These are phyloP conservation scores for Notolepis coatsorum DNA, from an alignment of 2,797 vertebrate genomes.

Conservation along the genomic window DNA sequence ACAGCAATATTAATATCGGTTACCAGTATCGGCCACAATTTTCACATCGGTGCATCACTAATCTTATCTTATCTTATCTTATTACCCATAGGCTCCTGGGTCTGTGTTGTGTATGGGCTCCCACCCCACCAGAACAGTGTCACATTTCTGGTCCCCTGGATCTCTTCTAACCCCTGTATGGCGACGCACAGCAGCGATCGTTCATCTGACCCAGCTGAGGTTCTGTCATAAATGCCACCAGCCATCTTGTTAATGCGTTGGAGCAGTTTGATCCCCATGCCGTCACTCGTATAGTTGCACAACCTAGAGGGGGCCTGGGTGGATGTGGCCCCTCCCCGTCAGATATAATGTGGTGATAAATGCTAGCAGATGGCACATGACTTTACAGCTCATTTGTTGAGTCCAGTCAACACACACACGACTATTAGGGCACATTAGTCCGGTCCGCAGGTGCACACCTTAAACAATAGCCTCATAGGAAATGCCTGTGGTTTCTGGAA, in stretches of 20 bases:
- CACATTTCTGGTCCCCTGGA: too few relatives aligned
- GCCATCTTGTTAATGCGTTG: conserved; percentile 15
- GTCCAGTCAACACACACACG: conserved; percentile 27
- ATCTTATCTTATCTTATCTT: too few relatives aligned
- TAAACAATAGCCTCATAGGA: conserved; percentile 41
- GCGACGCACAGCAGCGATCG: neutral
- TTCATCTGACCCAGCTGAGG: too few relatives aligned
- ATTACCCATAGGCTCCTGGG: too few relatives aligned
- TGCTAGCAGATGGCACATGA: conserved; percentile 52
- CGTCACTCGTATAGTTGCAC: conserved; percentile 14
- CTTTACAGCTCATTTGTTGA: conserved; percentile 55
- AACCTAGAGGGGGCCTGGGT: conserved; percentile 27
- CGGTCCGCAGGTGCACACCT: conserved; percentile 51
- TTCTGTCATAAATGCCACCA: conserved; percentile 4
- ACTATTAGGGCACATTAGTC: conserved; percentile 23
- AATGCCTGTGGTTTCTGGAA: conserved; percentile 14
- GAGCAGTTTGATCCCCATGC: conserved; percentile 7
- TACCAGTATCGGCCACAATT: too few relatives aligned
- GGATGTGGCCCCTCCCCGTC: conserved; percentile 33
- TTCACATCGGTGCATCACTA: too few relatives aligned
- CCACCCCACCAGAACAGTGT: too few relatives aligned
- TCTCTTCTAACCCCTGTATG: too few relatives aligned
- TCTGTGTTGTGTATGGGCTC: too few relatives aligned
- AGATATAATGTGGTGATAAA: conserved; percentile 57
- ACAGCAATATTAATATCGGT: too few relatives aligned